Evolutionary conservation across 1,140 invertebrate species (phyloP), one percentile per base, ranked within the genome.

Genomic region (Drosophila lini): DNA sequence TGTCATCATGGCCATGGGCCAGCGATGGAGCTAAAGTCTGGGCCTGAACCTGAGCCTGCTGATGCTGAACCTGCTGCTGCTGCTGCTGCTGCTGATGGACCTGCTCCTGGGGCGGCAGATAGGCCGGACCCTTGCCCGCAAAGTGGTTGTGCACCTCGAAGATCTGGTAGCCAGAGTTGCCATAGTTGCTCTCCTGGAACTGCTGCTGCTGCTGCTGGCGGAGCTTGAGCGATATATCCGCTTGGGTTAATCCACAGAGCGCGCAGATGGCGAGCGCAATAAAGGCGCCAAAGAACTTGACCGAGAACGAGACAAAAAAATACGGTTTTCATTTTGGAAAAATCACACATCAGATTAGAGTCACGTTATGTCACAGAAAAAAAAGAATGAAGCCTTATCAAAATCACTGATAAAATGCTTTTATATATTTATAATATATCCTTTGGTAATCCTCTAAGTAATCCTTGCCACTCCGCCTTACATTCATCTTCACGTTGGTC

Each of bases 401-500:
- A 68, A 68, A 11, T 38, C 50, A 62, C 48, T 47, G 48, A 36
- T 68, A 58, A 11, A 42, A 53, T 10, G 2, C 16, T 3, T 15
- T n/a, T 25, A 67, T 67, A 5, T 28, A 28, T 28, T 28, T 28
- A 28, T 5, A 28, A 5, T 28, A 28, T 28, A 28, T 28, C 25
- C 44, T 40, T 42, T 56, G 41, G 41, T 68, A 61, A 62, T 59
- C 68, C 75, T 69, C 9, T n/a, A n/a, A 1, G 7, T 55, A n/a
- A 25, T 62, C 61, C 31, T 40, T 73, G 42, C 40, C 11, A 16
- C 38, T 10, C 19, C 36, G 56, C 60, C 89, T 91, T 91, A 91
- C 89, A 75, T 85, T 91, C 89, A 91, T 91, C 58, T 82, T 89
- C 62, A 76, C 82, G 89, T 91, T 85, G 89, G 89, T 91, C 83